These are phyloP conservation scores for Halichoerus grypus DNA, from an alignment of 2,113 vertebrate genomes.

Conservation along the genomic window DNA sequence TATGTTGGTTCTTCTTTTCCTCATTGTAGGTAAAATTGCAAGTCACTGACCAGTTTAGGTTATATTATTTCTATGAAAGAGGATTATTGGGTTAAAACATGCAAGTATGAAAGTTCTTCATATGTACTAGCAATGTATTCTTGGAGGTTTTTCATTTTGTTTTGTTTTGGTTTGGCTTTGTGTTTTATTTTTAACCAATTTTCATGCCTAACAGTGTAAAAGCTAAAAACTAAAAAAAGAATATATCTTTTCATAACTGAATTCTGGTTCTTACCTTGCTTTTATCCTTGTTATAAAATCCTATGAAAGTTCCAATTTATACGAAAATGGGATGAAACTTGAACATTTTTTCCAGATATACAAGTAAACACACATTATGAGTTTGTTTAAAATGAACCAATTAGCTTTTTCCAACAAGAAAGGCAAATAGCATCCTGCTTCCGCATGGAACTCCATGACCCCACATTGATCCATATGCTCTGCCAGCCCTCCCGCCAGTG, in stretches of 20 bases:
- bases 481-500: neutral
- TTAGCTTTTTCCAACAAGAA: constrained; percentile 33
- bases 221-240: neutral
- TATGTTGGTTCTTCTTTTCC: neutral
- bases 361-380: neutral
- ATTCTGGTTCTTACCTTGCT: neutral
- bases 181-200: neutral
- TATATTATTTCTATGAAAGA: neutral
- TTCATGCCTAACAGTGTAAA: neutral
- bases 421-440: neutral
- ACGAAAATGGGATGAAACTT: neutral
- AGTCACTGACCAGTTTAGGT: neutral
- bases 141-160: neutral
- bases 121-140: neutral
- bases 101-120: neutral
- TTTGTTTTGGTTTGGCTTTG: neutral
- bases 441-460: neutral
- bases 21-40: constrained; percentile 26
- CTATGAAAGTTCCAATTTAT: neutral
- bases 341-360: neutral
- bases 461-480: fast-evolving
- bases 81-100: neutral
- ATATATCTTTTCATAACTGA: neutral
- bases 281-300: neutral
- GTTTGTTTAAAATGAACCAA: neutral